Evolutionary conservation across 2,888 invertebrate species (phyloP).

Genomic region (Drosophila atroscutellata): DNA sequence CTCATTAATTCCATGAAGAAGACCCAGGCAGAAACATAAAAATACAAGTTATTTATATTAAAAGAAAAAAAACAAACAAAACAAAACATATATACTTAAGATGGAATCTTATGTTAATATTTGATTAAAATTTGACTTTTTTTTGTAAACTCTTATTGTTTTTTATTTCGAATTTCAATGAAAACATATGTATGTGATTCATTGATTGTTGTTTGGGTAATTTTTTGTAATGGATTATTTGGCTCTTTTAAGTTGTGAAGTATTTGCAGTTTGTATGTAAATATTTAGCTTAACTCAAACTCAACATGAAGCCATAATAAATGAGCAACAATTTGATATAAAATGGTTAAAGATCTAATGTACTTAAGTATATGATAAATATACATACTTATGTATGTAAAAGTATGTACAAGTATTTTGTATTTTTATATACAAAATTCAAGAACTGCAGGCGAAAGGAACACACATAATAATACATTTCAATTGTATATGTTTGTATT

Average conservation of each 20-base stretch:
- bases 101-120: constrained; percentile 17
- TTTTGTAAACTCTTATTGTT: constrained; percentile 12
- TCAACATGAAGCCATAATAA: constrained; percentile 52
- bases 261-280: constrained; percentile 63
- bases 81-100: constrained; percentile 30
- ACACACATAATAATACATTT: constrained; percentile 38
- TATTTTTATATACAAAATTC: constrained; percentile 78
- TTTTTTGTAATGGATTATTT: constrained; percentile 14
- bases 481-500: constrained; percentile 53
- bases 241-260: constrained; percentile 19
- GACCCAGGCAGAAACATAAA: constrained; percentile 50
- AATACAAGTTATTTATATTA: constrained; percentile 33
- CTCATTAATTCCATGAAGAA: constrained; percentile 61
- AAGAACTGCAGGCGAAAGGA: constrained; percentile 68
- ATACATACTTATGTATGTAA: constrained; percentile 34
- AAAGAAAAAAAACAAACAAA: constrained; percentile 1
- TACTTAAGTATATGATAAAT: constrained; percentile 38
- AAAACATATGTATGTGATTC: constrained; percentile 26
- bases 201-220: constrained; percentile 29
- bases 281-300: constrained; percentile 63
- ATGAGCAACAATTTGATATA: constrained; percentile 53
- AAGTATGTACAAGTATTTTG: constrained; percentile 74
- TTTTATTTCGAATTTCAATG: constrained; percentile 18
- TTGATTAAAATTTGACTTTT: constrained; percentile 4
- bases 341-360: constrained; percentile 34